These are phyloP conservation scores for Romanogobio albipinnatus DNA, from an alignment of 2,113 vertebrate genomes.

Conservation along the genomic window DNA sequence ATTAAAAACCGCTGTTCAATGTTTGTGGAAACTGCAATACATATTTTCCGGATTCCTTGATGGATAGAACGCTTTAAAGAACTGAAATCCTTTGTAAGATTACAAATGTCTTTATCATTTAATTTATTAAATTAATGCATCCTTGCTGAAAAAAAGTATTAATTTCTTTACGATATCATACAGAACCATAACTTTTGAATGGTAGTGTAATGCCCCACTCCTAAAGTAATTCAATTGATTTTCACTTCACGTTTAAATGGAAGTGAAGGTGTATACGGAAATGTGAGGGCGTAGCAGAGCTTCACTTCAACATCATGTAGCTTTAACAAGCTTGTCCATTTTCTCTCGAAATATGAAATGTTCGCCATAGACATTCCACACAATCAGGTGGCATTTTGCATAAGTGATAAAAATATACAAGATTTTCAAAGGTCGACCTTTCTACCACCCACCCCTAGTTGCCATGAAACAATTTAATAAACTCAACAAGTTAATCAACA, in stretches of 20 bases:
- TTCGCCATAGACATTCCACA: not conserved
- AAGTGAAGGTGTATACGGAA: not conserved
- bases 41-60: too few relatives aligned
- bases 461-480: not conserved
- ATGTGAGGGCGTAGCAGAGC: not conserved
- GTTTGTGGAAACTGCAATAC: too few relatives aligned
- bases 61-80: too few relatives aligned
- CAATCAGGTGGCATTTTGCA: not conserved
- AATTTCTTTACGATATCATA: too few relatives aligned
- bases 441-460: not conserved
- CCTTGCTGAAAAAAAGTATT: not conserved
- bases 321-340: not conserved
- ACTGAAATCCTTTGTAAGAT: too few relatives aligned
- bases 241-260: not conserved
- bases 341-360: not conserved
- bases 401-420: not conserved
- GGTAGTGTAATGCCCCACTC: not conserved
- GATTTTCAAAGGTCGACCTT: not conserved
- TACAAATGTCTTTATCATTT: too few relatives aligned
- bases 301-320: not conserved
- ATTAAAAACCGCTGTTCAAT: too few relatives aligned
- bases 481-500: not conserved
- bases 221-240: not conserved
- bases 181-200: not conserved
- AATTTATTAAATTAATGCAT: not conserved